Percentiles rank a stretch among this genome's conserved stretches.
phyloP scores from a whole-genome alignment of 2,113 vertebrate species.

The Sylvilagus bachmani region DNA sequence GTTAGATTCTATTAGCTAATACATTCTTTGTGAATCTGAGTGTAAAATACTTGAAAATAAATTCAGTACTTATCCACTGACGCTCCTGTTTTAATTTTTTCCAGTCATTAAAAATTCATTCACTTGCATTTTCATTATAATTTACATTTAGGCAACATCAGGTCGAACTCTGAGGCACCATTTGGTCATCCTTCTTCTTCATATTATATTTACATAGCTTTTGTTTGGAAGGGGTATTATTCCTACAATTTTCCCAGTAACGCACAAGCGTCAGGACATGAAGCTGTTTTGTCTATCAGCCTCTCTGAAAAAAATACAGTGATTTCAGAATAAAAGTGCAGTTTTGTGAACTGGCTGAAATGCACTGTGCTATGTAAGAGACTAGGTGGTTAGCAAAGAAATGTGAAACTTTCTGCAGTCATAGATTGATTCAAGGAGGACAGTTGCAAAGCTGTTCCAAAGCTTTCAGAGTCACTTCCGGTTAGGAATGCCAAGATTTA shows the following conservation, averaged over 20 bases:
- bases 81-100: conserved; percentile 26
- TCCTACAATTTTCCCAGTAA: conserved; percentile 40
- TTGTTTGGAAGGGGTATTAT: background rate
- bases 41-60: background rate
- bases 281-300: background rate
- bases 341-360: conserved; percentile 47
- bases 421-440: too few relatives aligned
- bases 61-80: conserved; percentile 21
- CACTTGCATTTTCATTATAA: conserved; percentile 30
- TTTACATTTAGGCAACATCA: conserved; percentile 20
- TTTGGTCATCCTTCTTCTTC: conserved; percentile 9
- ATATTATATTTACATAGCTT: background rate
- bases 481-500: background rate
- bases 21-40: conserved; percentile 42
- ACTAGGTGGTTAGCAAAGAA: background rate
- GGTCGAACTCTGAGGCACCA: background rate
- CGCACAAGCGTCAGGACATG: background rate
- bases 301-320: conserved; percentile 26
- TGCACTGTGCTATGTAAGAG: conserved; percentile 18
- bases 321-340: conserved; percentile 18
- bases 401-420: background rate
- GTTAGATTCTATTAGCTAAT: background rate
- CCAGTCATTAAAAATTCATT: conserved; percentile 48
- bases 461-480: conserved; percentile 25
- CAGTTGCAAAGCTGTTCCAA: too few relatives aligned